These are phyloP conservation scores for Nothocercus nigrocapillus DNA, from an alignment of 2,113 vertebrate genomes.

Conservation along the genomic window DNA sequence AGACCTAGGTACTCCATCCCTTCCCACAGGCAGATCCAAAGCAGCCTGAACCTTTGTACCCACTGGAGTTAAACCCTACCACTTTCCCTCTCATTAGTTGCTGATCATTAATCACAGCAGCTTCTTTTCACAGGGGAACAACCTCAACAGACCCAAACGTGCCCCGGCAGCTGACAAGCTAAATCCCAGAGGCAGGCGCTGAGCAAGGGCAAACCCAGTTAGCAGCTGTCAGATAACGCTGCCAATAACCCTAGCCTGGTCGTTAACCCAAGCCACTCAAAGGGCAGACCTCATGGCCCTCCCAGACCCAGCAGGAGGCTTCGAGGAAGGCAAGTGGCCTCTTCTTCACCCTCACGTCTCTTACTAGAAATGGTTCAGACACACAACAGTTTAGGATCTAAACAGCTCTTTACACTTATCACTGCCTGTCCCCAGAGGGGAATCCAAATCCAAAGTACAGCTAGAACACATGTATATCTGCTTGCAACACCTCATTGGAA, in stretches of 20 bases:
- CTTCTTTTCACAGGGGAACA: not conserved
- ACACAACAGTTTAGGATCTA: not conserved
- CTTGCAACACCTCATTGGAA: conserved; percentile 35
- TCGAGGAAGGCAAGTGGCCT: not conserved
- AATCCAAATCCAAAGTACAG: not conserved
- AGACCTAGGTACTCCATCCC: not conserved
- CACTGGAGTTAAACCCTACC: not conserved
- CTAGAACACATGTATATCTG: conserved; percentile 29
- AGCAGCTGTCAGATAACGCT: not conserved
- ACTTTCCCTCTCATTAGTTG: not conserved
- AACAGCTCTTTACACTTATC: conserved; percentile 22
- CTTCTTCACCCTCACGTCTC: not conserved
- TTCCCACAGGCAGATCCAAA: not conserved
- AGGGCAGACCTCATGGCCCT: not conserved
- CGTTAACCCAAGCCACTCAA: not conserved
- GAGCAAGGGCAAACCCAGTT: not conserved
- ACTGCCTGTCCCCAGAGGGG: not conserved
- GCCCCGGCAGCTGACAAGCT: not conserved
- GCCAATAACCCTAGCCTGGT: not conserved
- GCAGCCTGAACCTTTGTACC: not conserved
- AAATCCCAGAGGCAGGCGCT: not conserved
- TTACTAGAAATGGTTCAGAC: conserved; percentile 9
- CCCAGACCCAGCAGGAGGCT: not conserved
- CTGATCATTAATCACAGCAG: conserved; percentile 22
- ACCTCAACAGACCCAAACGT: not conserved